Base-by-base conservation (phyloP, 2,797 vertebrate genomes). In the Coregonus sp. region DNA sequence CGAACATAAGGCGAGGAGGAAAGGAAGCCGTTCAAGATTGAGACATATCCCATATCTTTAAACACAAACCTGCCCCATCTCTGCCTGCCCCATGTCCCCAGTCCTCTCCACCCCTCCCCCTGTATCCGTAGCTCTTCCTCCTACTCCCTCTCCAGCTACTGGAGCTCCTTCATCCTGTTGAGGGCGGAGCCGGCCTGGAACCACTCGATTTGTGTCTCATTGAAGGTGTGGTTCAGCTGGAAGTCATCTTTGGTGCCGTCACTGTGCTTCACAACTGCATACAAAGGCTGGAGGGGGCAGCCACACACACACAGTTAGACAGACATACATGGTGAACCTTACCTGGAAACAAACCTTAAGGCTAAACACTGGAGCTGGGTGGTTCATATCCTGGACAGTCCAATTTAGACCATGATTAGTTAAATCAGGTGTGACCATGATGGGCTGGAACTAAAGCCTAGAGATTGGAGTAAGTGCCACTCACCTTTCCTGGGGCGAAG, bases 141-240 rank as follows among this genome's bases (percentile, higher is more conserved):
- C 5, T 25, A 25, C 25, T n/a, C 4, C 40, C 40, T 47, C 9
- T 47, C 9, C 40, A 47, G 40, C 11, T 84, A 77, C 86, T 93
- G 90, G 47, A 94, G 71, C 79, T 77, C 63, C 83, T 99, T 99
- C 98, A 99, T 99, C 88, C 97, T 96, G 95, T 99, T 99, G 59
- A 99, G 97, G 40, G 97, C 98, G 0, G 97, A 98, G 78, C 98
- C 98, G 0, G 98, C 96, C 12, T 94, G 91, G 92, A 99, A 99
- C 98, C 98, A 99, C 82, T 96, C 93, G 0, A 99, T 98, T 94
- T 99, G 98, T 0, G 96, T 95, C 93, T 99, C 96, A 0, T 99
- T 99, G 94, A 99, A 99, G 89, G 96, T 97, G 91, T 98, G 97
- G 91, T 97, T 97, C 69, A 98, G 89, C 65, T 92, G 54, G 85